Conservation (phyloP, 2,888 invertebrate species). For the Polymixis lichenea region DNA sequence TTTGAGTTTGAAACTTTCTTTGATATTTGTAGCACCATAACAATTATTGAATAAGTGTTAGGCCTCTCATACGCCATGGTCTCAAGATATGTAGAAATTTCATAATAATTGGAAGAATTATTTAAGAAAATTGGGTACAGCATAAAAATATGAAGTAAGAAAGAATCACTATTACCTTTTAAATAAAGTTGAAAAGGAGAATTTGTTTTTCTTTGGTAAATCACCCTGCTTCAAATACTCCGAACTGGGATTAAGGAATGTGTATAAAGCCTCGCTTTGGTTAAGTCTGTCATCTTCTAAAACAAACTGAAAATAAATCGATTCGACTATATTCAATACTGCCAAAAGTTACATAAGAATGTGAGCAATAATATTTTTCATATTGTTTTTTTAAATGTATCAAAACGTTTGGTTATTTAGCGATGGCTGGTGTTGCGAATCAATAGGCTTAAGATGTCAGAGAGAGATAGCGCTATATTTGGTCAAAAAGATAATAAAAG, state of each 20-base stretch:
- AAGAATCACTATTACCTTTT: slow-evolving; percentile 91
- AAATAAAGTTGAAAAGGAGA: slow-evolving; percentile 96
- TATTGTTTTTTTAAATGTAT: no score
- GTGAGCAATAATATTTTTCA: not conserved
- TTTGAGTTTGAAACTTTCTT: not conserved
- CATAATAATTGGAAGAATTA: not conserved
- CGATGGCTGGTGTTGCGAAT: not conserved
- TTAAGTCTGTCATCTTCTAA: slow-evolving; percentile 96
- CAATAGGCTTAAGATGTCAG: not conserved
- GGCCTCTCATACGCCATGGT: no score
- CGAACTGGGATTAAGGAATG: slow-evolving; percentile 97
- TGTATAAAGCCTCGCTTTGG: slow-evolving; percentile 97
- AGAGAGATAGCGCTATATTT: not conserved
- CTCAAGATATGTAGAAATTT: no score
- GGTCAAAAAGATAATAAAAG: not conserved
- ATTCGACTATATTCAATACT: slow-evolving; percentile 37
- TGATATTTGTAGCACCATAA: not conserved
- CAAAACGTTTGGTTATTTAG: not conserved
- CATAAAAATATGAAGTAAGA: not conserved
- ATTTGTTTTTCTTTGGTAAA: slow-evolving; percentile 96
- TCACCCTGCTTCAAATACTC: slow-evolving; percentile 96
- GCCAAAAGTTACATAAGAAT: not conserved
- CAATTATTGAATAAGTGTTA: no score
- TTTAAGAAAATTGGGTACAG: not conserved
- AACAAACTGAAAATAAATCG: slow-evolving; percentile 92